A percentile compares a stretch with the other conserved stretches of the same genome.
phyloP scores from a whole-genome alignment of 2,113 vertebrate species.

The Tamias sibiricus region DNA sequence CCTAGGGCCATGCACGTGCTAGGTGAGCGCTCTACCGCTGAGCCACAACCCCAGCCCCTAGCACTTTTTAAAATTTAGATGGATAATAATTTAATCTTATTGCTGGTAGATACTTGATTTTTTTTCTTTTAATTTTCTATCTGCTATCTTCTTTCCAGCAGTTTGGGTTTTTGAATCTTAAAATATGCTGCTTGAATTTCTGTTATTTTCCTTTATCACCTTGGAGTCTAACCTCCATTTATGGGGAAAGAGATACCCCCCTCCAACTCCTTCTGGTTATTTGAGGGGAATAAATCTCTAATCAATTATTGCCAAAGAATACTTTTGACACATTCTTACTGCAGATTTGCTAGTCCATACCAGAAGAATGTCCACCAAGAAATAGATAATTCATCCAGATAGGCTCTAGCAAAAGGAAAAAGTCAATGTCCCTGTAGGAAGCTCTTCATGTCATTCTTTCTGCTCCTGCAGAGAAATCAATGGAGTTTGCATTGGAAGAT shows the following conservation, averaged over 20 bases:
- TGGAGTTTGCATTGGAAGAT: conserved; percentile 60
- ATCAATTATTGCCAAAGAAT: conserved; percentile 35
- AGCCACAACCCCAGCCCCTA: no score
- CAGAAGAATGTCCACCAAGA: conserved; percentile 55
- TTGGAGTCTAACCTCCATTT: conserved; percentile 35
- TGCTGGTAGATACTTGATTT: conserved; percentile 38
- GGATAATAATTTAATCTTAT: conserved; percentile 61
- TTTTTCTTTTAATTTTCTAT: conserved; percentile 64
- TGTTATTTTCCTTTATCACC: neutral
- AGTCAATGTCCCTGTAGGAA: conserved; percentile 24
- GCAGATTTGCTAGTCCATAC: neutral
- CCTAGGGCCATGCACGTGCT: no score
- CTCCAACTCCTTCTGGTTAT: neutral
- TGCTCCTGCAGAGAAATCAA: conserved; percentile 40
- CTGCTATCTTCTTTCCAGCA: conserved; percentile 25
- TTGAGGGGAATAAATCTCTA: neutral
- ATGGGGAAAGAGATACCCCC: neutral
- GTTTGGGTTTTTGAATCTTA: neutral
- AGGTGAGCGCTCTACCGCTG: no score
- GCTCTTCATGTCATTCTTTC: conserved; percentile 45
- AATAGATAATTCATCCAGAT: conserved; percentile 56
- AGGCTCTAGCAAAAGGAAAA: conserved; percentile 59
- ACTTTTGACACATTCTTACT: conserved; percentile 48
- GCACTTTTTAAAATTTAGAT: conserved; percentile 28
- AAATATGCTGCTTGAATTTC: conserved; percentile 65